Base-by-base conservation (phyloP, 2,888 invertebrate genomes). In the Clivina fossor region DNA sequence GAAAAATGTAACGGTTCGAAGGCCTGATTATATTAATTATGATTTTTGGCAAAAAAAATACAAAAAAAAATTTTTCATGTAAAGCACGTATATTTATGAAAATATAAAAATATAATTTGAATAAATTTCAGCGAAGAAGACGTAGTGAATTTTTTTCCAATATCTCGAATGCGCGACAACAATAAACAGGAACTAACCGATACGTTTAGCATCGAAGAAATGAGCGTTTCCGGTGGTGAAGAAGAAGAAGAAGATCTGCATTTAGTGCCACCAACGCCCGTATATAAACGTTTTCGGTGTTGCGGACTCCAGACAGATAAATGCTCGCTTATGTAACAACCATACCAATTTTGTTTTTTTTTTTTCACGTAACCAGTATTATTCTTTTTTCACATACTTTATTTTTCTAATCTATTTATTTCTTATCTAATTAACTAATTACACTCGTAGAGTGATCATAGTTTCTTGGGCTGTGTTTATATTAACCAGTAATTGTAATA, bases 131-230 rank as follows among this genome's bases (percentile, higher is more conserved):
- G 78, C 65, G 77, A 78, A 65, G 77, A 78, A 64, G 78, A 78
- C 58, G 74, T 78, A 47, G 74, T 74, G 16, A 76, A 77, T 64
- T 78, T 78, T 66, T 79, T 78, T 64, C 78, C 78, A 4, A 67
- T 79, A 38, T 70, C 72, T 1, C 65, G 72, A 33, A 32, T 40
- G 13, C 74, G 73, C 60, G 74, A 74, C 62, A 68, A 69, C 26
- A 65, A 70, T 58, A 66, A 69, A 28, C 77, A 76, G 61, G 80
- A 80, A 65, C 73, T 82, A 49, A 79, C 80, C n/a, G 79, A 81
- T 64, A 81, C 81, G 59, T 76, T 82, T 62, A 80, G 80, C 60
- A 80, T 81, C 69, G 81, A 82, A 71, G 80, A 82, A 68, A 77
- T 82, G 71, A 81, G 80, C 71, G 75, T 81, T 67, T 81, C 80